Percentiles rank a stretch among this genome's conserved stretches.
Evolutionary conservation across 2,888 invertebrate species (phyloP).

Genomic region (Eudasyphora cyanicolor): DNA sequence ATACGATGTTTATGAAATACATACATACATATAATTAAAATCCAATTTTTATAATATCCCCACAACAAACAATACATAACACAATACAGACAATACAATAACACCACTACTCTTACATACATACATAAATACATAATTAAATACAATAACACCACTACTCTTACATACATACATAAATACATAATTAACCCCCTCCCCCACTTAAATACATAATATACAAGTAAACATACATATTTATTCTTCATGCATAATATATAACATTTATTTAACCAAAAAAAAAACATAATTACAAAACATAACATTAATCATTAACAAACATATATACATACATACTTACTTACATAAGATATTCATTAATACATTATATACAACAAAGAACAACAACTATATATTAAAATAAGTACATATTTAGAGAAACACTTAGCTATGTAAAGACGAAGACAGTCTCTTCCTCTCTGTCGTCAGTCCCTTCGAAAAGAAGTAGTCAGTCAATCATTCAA

Average conservation of each 20-base stretch:
- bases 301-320: conserved; percentile 65
- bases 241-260: no score
- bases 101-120: neutral
- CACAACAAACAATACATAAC: neutral
- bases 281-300: conserved; percentile 59
- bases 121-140: conserved; percentile 3
- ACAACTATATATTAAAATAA: neutral
- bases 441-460: neutral
- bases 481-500: neutral
- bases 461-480: neutral
- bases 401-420: conserved; percentile 23
- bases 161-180: conserved; percentile 25
- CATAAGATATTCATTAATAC: conserved; percentile 38
- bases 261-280: conserved; percentile 57
- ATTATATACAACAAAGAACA: conserved; percentile 14
- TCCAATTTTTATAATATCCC: neutral
- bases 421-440: conserved; percentile 16
- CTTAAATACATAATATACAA: no score
- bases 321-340: conserved; percentile 59
- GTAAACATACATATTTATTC: no score
- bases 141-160: neutral
- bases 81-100: neutral
- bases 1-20: conserved; percentile 41
- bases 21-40: conserved; percentile 1
- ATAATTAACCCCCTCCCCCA: neutral